phyloP scores from a whole-genome alignment of 2,113 vertebrate species.

The Nyctibius bracteatus region DNA sequence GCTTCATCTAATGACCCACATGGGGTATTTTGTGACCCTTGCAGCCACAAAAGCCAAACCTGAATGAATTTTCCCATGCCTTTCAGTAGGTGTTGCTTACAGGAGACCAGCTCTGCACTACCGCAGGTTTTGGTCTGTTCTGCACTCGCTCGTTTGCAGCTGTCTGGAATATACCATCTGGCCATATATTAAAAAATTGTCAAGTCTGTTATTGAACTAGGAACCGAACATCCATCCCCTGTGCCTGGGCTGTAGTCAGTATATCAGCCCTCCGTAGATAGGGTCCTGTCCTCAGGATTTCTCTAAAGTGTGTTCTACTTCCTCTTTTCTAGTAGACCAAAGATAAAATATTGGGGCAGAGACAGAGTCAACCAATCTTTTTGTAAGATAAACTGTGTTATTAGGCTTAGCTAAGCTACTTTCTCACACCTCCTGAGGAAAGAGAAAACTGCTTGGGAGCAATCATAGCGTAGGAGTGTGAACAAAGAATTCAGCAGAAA shows the following conservation, averaged over 20 bases:
- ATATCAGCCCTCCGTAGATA: not conserved
- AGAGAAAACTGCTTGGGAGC: not conserved
- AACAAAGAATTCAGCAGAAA: not conserved
- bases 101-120: not conserved
- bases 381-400: not conserved
- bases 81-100: not conserved
- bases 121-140: not conserved
- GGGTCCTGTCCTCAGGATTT: not conserved
- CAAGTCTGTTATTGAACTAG: not conserved
- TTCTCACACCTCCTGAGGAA: not conserved
- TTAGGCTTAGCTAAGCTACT: not conserved
- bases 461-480: not conserved
- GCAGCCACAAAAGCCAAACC: not conserved
- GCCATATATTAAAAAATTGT: not conserved
- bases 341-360: not conserved
- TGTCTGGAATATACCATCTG: not conserved
- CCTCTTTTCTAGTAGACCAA: not conserved
- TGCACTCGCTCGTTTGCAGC: not conserved
- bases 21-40: not conserved
- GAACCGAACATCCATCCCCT: not conserved
- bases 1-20: not conserved
- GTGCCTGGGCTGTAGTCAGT: not conserved
- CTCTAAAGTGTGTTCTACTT: not conserved
- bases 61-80: not conserved
- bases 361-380: not conserved